Base-by-base conservation (phyloP, 2,888 invertebrate species). In the Brenthis ino region DNA sequence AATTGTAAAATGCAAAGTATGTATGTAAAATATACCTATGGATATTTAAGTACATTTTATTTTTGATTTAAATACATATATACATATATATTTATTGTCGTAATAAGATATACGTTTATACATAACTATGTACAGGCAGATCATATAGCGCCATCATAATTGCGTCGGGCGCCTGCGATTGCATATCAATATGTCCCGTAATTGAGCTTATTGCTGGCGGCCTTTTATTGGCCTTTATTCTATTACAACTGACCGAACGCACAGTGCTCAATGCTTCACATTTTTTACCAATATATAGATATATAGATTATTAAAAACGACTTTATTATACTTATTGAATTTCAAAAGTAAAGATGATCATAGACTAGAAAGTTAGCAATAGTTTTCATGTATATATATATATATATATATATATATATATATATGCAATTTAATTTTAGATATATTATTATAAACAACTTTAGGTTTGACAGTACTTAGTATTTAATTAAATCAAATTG, bases 141-240 rank as follows among this genome's bases (percentile, higher is more conserved):
- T 66, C 65, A 56, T 60, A 56, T 61, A 71, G 63, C 55, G 82
- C 81, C 81, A 73, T 68, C 67, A 72, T 79, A 86, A 89, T 86
- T 89, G 87, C 80, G 77, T 74, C 78, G 78, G 89, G 88, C 89
- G 90, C 87, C 88, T 72, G 74, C 81, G 82, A 88, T 88, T 88
- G 88, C 88, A 88, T 90, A 85, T 88, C 88, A 87, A 90, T 90
- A 85, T 80, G 76, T 80, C 77, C 74, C 77, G 84, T 91, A 87
- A 91, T 89, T 89, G 91, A 85, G 82, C 85, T 82, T 82, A 87
- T 87, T 87, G 87, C 75, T 75, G 64, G 72, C 79, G 66, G 72
- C 78, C 76, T 76, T 79, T 82, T 85, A 86, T 88, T 88, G 87
- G 81, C 76, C 79, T 82, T 88, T 89, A 89, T 90, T 89, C 80